A percentile compares a stretch with the other conserved stretches of the same genome.
Conservation (phyloP, 1,140 invertebrate species). For the Psilanteris sp. region DNA sequence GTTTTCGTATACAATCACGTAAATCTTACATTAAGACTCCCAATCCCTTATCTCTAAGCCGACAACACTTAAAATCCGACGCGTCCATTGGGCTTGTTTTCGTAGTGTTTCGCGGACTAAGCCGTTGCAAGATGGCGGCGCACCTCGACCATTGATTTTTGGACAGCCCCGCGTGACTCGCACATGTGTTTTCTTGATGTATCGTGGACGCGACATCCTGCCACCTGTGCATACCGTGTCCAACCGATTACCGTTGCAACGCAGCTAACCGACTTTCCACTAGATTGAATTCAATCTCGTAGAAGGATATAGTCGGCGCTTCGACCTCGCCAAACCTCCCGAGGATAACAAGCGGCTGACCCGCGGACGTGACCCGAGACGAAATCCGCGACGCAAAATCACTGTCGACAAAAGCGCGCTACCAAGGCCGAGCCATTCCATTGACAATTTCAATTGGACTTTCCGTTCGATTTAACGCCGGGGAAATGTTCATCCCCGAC, state of each 20-base stretch:
- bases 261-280: conserved; percentile 67
- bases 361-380: too few relatives aligned
- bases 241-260: conserved; percentile 70
- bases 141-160: conserved; percentile 27
- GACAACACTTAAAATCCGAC: too few relatives aligned
- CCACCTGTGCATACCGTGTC: conserved; percentile 73
- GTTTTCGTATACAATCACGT: too few relatives aligned
- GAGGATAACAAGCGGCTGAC: too few relatives aligned
- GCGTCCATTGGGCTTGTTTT: too few relatives aligned
- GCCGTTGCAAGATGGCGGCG: background rate
- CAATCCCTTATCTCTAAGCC: too few relatives aligned
- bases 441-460: conserved; percentile 53
- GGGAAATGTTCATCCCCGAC: conserved; percentile 58
- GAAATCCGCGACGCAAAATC: too few relatives aligned
- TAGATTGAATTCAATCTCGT: conserved; percentile 71
- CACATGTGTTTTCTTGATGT: conserved; percentile 48
- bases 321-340: too few relatives aligned
- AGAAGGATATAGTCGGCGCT: conserved; percentile 64
- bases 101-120: background rate
- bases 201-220: conserved; percentile 53
- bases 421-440: too few relatives aligned
- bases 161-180: conserved; percentile 4
- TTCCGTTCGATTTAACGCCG: conserved; percentile 58
- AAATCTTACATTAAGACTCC: too few relatives aligned
- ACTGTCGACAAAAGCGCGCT: too few relatives aligned